Evolutionary conservation across 2,797 vertebrate species (phyloP), one percentile per base, ranked within the genome.

Genomic region (Sebastes matsubarae): DNA sequence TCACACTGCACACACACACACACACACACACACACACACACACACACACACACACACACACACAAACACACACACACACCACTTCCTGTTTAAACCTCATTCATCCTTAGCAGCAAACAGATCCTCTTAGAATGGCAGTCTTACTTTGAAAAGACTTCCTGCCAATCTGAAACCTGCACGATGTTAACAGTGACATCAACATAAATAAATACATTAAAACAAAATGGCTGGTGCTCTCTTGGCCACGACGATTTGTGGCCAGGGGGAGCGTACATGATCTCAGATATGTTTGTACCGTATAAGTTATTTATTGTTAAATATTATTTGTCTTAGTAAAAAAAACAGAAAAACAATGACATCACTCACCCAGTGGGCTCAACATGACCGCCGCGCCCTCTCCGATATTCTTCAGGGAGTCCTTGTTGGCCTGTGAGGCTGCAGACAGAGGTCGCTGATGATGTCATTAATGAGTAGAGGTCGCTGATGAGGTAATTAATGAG

Each of bases 301-400:
- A 36, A 36, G 34, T 36, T 36, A 12, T 36, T 12, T 36, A 36
- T 36, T 36, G 10, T 36, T 36, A 36, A 12, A 36, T 12, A 36
- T 36, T 36, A 36, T 36, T 36, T 36, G 34, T 36, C 11, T 36
- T 36, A 36, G 34, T 36, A 36, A 36, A 36, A 36, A 36, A 36
- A 36, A 36, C 34, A 36, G 11, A 36, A 36, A 36, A 36, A 36
- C 10, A 36, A 12, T 12, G 22, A 69, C 18, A 20, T 95, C 94
- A 95, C 97, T 96, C 94, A 99, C 98, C 98, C 85, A 99, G 90
- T 1, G 98, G 98, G 67, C 97, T 97, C 86, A 99, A 94, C 96
- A 98, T 96, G 81, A 98, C 98, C 0, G 97, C 98, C 90, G 99
- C 98, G 1, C 95, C 98, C 91, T 99, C 97, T n/a, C 98, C 98